Base-by-base conservation (phyloP, 1,140 invertebrate genomes). In the Rhizoglyphus robini region DNA sequence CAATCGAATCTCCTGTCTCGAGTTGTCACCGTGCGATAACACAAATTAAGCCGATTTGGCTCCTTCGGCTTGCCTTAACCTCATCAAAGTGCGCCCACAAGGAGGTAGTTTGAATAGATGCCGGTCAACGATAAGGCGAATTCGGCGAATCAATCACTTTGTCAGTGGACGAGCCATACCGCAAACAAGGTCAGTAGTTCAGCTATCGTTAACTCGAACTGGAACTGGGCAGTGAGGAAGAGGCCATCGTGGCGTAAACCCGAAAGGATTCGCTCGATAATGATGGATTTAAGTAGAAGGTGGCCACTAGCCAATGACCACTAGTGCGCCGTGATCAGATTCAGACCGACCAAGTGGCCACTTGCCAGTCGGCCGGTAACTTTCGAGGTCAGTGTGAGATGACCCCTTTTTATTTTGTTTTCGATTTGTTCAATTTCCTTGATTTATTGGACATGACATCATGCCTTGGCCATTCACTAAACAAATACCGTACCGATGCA, bases 181-280 rank as follows among this genome's bases (percentile, higher is more conserved):
- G 8, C 36, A 23, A 54, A 54, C 23, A 54, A 54, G 51, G 51
- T 54, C 51, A 54, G 51, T 54, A 54, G 51, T 54, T 54, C 51
- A 54, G 51, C 51, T 15, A 23, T 8, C 51, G 20, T 25, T 23
- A 54, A 32, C 23, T 32, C 15, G 51, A 20, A 25, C 23, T 11
- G 8, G 23, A 54, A 8, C 8, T 32, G 8, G 51, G 51, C 51
- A 46, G 41, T 46, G 41, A 23, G n/a, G n/a, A n/a, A n/a, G n/a
- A n/a, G n/a, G n/a, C n/a, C n/a, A n/a, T n/a, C n/a, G n/a, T n/a
- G 8, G 15, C 51, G 20, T 32, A 25, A 54, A 54, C 51, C 20
- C 51, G 20, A 54, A 54, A 54, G 51, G 51, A 54, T 54, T 54
- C 51, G 51, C 20, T 54, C 51, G 51, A 54, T 54, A 54, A 54